These are phyloP conservation scores for Phylloscopus trochilus DNA, from an alignment of 2,113 vertebrate genomes.

Conservation along the genomic window DNA sequence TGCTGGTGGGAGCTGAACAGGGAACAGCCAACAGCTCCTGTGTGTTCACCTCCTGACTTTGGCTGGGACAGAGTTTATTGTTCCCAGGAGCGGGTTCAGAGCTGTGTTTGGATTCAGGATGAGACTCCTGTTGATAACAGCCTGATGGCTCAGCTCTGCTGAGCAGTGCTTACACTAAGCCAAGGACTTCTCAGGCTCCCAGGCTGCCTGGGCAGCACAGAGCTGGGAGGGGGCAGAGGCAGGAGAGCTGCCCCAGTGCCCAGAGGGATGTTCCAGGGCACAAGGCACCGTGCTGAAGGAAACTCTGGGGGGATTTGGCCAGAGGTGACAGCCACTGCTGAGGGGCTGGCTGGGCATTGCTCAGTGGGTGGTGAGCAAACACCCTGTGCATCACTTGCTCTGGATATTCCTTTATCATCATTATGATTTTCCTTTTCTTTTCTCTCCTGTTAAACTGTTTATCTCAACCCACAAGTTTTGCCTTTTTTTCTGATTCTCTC, in stretches of 20 bases:
- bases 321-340: not conserved
- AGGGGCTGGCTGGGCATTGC: not conserved
- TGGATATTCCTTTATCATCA: not conserved
- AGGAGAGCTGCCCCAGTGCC: not conserved
- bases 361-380: not conserved
- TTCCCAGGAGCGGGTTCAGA: not conserved
- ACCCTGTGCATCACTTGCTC: not conserved
- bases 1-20: not conserved
- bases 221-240: not conserved
- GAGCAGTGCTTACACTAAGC: not conserved
- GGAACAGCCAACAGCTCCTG: not conserved
- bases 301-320: no score
- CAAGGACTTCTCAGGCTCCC: not conserved
- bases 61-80: not conserved
- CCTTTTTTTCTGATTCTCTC: not conserved
- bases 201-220: not conserved
- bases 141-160: not conserved
- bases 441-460: not conserved
- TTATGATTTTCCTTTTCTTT: not conserved
- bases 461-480: not conserved
- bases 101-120: not conserved
- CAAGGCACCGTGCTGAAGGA: not conserved
- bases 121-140: not conserved
- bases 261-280: not conserved
- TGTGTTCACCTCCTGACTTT: not conserved